Percentiles rank a stretch among this genome's conserved stretches.
phyloP scores from a whole-genome alignment of 92 coral and sea anemone genomes.

The Palythoa heliodiscus region DNA sequence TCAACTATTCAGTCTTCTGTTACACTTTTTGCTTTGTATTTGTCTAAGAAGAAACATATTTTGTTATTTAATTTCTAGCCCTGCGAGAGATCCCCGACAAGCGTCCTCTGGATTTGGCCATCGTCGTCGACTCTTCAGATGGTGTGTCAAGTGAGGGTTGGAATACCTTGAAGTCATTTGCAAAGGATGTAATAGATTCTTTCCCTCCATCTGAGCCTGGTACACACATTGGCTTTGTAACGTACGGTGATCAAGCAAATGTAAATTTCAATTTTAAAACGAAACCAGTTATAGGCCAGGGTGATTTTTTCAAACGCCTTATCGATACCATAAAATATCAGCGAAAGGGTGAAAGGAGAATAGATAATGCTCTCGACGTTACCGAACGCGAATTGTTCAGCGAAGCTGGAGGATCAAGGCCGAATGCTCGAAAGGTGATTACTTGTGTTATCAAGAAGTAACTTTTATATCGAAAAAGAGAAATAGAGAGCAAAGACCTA shows the following conservation, averaged over 20 bases:
- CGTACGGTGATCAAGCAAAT: constrained; percentile 40
- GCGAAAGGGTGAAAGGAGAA: constrained; percentile 44
- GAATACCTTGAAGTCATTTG: constrained; percentile 26
- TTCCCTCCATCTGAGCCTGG: constrained; percentile 53
- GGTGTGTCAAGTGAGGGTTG: constrained; percentile 12
- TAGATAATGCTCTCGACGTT: constrained; percentile 72
- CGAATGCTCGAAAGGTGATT: constrained; percentile 74
- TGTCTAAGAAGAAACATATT: not conserved
- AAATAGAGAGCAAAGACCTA: no score
- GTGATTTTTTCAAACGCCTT: not conserved
- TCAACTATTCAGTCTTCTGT: not conserved
- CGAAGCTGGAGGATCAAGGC: constrained; percentile 71
- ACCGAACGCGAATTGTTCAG: constrained; percentile 66
- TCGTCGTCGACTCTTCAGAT: constrained; percentile 34
- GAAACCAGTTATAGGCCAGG: not conserved
- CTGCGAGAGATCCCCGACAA: not conserved
- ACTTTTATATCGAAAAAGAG: no score
- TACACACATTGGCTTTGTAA: constrained; percentile 63
- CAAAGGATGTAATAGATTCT: constrained; percentile 44
- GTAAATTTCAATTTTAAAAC: constrained; percentile 19
- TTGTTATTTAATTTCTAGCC: not conserved
- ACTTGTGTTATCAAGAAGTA: no score
- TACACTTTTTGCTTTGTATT: not conserved
- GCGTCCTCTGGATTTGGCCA: constrained; percentile 29
- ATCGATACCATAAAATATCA: constrained; percentile 20